A percentile compares a stretch with the other conserved stretches of the same genome.
Evolutionary conservation across 2,113 vertebrate species (phyloP).

Genomic region (Anarrhichthys ocellatus): DNA sequence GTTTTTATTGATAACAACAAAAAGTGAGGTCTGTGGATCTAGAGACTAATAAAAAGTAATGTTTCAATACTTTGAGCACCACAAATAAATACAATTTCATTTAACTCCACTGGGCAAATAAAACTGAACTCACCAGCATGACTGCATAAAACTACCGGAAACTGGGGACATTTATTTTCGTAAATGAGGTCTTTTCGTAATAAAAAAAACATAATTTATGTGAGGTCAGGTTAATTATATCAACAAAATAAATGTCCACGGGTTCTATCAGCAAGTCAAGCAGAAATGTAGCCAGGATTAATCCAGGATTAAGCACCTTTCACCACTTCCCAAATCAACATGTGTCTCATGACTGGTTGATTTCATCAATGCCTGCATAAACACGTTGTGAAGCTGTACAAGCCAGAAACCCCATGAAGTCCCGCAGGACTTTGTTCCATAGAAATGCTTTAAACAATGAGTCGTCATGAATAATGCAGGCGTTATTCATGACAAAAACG

Average conservation of each 20-base stretch:
- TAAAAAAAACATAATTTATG: neutral
- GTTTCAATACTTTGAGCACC: neutral
- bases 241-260: neutral
- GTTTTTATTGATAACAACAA: neutral
- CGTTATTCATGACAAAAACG: conserved; percentile 79
- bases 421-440: conserved; percentile 50
- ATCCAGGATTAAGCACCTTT: conserved; percentile 13
- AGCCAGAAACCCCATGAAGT: conserved; percentile 45
- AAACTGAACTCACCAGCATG: neutral
- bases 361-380: conserved; percentile 56
- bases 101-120: neutral
- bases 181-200: neutral
- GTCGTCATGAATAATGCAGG: no score
- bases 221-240: neutral
- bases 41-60: neutral
- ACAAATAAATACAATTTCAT: neutral
- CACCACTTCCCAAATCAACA: conserved; percentile 33
- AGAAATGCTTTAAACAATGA: conserved; percentile 78
- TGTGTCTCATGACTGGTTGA: conserved; percentile 56
- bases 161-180: neutral
- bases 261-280: neutral
- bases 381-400: conserved; percentile 53
- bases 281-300: neutral
- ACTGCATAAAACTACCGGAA: neutral
- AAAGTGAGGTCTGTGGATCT: neutral